Evolutionary conservation across 2,888 invertebrate genomes (phyloP), one percentile per base, ranked within the genome.

Genomic region (Plagodis dolabraria): DNA sequence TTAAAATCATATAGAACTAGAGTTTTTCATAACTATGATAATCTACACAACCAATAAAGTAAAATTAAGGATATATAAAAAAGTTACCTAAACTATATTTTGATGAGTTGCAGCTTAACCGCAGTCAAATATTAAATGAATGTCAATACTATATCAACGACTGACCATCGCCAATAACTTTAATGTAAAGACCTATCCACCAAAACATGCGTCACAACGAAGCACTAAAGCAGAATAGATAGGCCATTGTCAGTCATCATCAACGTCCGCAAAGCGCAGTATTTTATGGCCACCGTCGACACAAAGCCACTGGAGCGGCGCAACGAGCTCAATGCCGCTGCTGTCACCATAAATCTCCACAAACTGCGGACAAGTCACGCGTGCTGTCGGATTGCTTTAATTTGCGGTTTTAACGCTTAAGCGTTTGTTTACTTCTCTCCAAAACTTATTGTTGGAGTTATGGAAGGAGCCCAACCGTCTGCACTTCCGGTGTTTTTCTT

Each of bases 211-310:
- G 56, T 46, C 42, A 48, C 43, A 48, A 7, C 35, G 11, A 34
- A 44, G 63, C 65, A 65, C 60, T 68, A 68, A 75, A 77, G 68
- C 69, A 63, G 71, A 73, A 79, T 69, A 68, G 68, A 79, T 74
- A 67, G 70, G 67, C 73, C 71, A 77, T 80, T 79, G 77, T 70
- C 78, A 81, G 82, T 79, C 83, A 82, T 74, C 79, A 77, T 76
- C 82, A 79, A 75, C 64, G 60, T 72, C 74, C 72, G 60, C 75
- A 75, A 78, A 80, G 72, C 76, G 72, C 73, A 71, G 71, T 82
- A 74, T 71, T 78, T 81, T 78, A 82, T 76, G 72, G 77, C 67
- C 74, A 68, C 73, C 63, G 64, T n/a, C 54, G 74, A 73, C 67
- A 60, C 61, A 68, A 60, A 73, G 59, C 58, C 48, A 57, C 53